Conservation (phyloP, 2,113 vertebrate genomes). For the Balaenoptera acutorostrata region DNA sequence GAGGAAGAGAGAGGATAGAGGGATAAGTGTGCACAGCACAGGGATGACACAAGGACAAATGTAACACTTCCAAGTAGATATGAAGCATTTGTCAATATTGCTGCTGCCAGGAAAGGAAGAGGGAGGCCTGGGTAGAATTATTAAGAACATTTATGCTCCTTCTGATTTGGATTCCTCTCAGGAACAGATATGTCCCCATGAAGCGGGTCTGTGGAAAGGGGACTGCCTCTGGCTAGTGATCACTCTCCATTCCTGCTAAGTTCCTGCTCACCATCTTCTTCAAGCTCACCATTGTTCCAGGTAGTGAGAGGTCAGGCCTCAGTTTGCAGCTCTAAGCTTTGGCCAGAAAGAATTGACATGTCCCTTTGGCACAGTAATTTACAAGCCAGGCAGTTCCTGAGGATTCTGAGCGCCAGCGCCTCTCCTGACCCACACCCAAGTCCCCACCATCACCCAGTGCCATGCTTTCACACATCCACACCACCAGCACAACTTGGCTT, state of each 20-base stretch:
- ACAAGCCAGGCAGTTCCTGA: not conserved
- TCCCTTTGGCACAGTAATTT: not conserved
- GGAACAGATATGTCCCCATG: not conserved
- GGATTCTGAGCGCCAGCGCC: not conserved
- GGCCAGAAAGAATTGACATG: not conserved
- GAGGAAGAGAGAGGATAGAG: not conserved
- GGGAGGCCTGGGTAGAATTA: not conserved
- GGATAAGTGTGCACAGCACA: not conserved
- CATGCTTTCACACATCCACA: fast-evolving
- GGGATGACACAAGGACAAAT: not conserved
- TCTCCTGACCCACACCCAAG: fast-evolving
- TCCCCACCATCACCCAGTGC: fast-evolving
- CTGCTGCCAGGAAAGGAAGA: not conserved
- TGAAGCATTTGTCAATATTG: not conserved
- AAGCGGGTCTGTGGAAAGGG: not conserved
- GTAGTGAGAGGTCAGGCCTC: not conserved
- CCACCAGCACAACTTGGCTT: not conserved
- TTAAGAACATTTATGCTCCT: not conserved
- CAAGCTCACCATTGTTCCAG: not conserved
- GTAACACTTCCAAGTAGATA: not conserved
- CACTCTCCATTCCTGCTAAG: not conserved
- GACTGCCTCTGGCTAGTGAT: not conserved
- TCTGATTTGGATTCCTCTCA: not conserved
- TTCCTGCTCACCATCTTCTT: not conserved
- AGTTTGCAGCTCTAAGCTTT: not conserved